Base-by-base conservation (phyloP, 1,140 invertebrate species). In the Drosophila takahashii region DNA sequence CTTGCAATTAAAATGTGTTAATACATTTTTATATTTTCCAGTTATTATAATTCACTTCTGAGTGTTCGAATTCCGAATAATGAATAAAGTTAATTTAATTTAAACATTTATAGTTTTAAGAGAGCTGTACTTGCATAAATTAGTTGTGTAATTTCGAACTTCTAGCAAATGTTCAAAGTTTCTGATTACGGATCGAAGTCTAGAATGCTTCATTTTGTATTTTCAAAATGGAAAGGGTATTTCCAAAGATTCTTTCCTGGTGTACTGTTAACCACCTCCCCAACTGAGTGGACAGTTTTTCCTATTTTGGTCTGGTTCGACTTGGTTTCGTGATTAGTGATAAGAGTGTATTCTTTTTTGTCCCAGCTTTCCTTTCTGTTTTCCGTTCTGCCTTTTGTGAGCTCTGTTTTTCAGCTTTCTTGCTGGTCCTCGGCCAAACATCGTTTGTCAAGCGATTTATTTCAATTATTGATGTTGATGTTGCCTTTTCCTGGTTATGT, bases 381-480 rank as follows among this genome's bases (percentile, higher is more conserved):
- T 48, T 65, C n/a, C 41, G 56, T 27, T 36, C 7, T 18, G 36
- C 51, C 27, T 26, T 61, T 61, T 59, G 50, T 59, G 64, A 39
- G 59, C 9, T 59, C 15, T 45, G 76, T 78, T 61, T 67, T 67
- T 56, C 52, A 45, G 54, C 62, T 75, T 57, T 32, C n/a, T 47
- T 59, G 39, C 42, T 27, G 54, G 34, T 52, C 37, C 61, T 42
- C n/a, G 51, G 44, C 34, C 37, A 39, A 66, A 66, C 70, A 76
- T 87, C 71, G 71, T 79, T 87, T 87, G 79, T 83, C 79, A 79
- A 62, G 52, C 84, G 84, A 87, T 89, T 87, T 87, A 89, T 87
- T 87, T 87, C 84, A 87, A 87, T 87, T 87, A 86, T 81, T 73
- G 71, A 73, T 74, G 71, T 73, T 45, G 58, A 54, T 62, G 51